phyloP scores from a whole-genome alignment of 2,113 vertebrate genomes.

The Dicaeum eximium region DNA sequence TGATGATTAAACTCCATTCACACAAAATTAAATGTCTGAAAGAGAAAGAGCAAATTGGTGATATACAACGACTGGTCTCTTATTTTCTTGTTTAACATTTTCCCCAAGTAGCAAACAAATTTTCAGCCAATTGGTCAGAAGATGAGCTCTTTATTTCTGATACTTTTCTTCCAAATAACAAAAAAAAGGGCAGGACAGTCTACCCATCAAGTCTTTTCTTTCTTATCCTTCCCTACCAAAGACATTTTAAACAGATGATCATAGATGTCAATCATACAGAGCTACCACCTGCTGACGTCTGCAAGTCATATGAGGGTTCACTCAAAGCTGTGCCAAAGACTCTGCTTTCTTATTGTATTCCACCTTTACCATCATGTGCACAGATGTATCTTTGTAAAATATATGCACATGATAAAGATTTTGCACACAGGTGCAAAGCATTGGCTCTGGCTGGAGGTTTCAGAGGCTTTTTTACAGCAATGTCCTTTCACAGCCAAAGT shows the following conservation, averaged over 20 bases:
- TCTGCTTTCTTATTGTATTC: neutral
- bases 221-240: neutral
- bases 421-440: neutral
- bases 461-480: neutral
- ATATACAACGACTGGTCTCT: neutral
- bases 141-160: neutral
- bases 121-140: neutral
- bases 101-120: neutral
- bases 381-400: neutral
- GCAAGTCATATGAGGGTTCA: neutral
- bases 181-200: neutral
- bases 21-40: neutral
- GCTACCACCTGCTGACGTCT: neutral
- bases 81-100: neutral
- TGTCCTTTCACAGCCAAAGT: neutral
- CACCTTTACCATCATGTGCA: neutral
- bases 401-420: neutral
- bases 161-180: neutral
- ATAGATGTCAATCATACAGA: neutral
- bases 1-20: neutral
- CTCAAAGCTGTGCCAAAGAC: neutral
- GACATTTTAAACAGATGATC: neutral
- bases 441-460: neutral
- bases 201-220: neutral
- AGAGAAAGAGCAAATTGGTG: neutral